Evolutionary conservation across 2,797 vertebrate species (phyloP).

Genomic region (Morelia viridis): DNA sequence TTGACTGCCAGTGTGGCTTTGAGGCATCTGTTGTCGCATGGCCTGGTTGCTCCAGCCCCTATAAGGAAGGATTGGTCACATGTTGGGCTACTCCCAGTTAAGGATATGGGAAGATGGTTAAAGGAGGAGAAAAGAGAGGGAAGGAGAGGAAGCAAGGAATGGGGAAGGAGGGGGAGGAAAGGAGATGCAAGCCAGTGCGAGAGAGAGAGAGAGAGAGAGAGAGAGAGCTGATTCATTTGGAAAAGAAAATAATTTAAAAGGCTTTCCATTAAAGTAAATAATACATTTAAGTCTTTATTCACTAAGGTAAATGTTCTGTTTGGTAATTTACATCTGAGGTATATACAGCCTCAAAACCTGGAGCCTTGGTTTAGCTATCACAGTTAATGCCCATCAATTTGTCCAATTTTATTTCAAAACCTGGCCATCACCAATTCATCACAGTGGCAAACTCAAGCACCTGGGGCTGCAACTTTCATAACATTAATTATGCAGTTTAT

Average conservation of each 20-base stretch:
- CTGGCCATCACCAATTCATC: not conserved
- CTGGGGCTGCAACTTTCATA: not conserved
- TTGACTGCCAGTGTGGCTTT: slow-evolving; percentile 88
- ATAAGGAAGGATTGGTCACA: slow-evolving; percentile 71
- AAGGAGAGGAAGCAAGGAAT: not conserved
- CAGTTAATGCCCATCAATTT: not conserved
- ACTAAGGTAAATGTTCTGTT: too few species aligned
- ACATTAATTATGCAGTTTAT: not conserved
- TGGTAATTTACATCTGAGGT: not conserved
- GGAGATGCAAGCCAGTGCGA: slow-evolving; percentile 6
- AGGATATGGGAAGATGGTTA: slow-evolving; percentile 62
- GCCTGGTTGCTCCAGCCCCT: slow-evolving; percentile 71
- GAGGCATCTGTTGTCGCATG: slow-evolving; percentile 75
- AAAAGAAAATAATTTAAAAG: not conserved
- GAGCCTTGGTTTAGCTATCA: not conserved
- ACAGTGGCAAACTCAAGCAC: too few species aligned
- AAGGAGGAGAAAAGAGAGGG: slow-evolving; percentile 5
- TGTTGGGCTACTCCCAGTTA: slow-evolving; percentile 69
- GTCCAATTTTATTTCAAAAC: not conserved
- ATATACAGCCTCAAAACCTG: not conserved
- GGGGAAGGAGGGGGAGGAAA: slow-evolving; percentile 22
- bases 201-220: slow-evolving; percentile 17
- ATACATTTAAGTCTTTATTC: too few species aligned
- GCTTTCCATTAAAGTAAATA: too few species aligned
- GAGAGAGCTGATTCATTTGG: not conserved